Base-by-base conservation (phyloP, 2,113 vertebrate genomes). In the Pollimyrus isidori region DNA sequence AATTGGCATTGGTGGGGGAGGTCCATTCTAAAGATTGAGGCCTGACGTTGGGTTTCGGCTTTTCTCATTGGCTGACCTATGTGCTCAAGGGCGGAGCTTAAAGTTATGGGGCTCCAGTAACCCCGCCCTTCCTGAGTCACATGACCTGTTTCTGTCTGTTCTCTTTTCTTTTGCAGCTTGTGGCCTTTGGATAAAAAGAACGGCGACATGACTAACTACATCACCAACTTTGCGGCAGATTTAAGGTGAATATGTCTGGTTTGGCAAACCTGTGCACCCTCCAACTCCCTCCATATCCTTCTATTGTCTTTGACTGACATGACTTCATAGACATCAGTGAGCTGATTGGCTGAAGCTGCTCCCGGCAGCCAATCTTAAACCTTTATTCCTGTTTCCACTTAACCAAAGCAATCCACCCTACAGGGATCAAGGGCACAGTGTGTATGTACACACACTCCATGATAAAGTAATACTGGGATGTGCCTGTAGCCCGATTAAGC, bases 191-290 rank as follows among this genome's bases (percentile, higher is more conserved):
- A 96, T 94, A 96, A 95, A 94, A 95, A 95, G 93, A 96, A 96
- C 94, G 95, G 95, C 92, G 95, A 96, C 93, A 94, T 95, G 95
- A 93, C 94, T 94, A 96, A 95, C 94, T 96, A 96, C 95, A 96
- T 96, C 95, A 95, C 95, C 95, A 96, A 96, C 95, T 95, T 96
- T 90, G 95, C 96, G 90, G 95, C 95, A 94, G 96, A 96, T 94
- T 94, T 96, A 93, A 96, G 95, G 96, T 96, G 94, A 95, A 94
- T 94, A 94, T 91, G 90, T 91, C 91, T 91, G 45, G 87, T 17
- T 53, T 87, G 89, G 73, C 76, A 88, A 90, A 88, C 65, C 88
- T 90, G 86, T 88, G 86, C 84, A 13, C 91, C 53, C 4, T 87
- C 26, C 9, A 45, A 2, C 48, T 30, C 84, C 21, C 26, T 48